A percentile compares a stretch with the other conserved stretches of the same genome.
These are phyloP conservation scores for Steinernema scapterisci DNA, from an alignment of 2,888 invertebrate genomes.

Conservation along the genomic window DNA sequence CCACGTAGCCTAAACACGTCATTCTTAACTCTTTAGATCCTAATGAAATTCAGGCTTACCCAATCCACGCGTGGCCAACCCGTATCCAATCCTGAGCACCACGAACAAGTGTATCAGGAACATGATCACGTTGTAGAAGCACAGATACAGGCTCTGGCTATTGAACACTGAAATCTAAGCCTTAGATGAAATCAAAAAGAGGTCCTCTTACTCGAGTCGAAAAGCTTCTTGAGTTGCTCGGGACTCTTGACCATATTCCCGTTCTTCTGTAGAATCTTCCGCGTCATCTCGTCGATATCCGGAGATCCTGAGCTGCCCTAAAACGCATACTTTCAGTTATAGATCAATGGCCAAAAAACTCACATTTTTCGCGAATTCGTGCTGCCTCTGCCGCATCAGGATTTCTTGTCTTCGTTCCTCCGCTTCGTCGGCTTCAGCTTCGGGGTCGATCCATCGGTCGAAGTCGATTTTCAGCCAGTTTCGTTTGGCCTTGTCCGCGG, in stretches of 20 bases:
- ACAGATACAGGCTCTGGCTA: slow-evolving; percentile 62
- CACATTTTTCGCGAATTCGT: background rate
- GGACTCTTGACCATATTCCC: background rate
- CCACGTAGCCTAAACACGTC: slow-evolving; percentile 40
- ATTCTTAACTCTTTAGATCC: no score
- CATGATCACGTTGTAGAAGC: slow-evolving; percentile 69
- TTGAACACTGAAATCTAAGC: background rate
- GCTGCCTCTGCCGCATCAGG: background rate
- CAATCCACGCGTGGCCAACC: slow-evolving; percentile 33
- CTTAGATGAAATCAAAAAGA: background rate
- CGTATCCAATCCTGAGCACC: slow-evolving; percentile 29
- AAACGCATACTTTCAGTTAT: background rate
- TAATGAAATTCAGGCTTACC: slow-evolving; percentile 21
- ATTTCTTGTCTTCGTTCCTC: no score
- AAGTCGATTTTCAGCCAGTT: slow-evolving; percentile 70
- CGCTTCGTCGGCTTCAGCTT: slow-evolving; percentile 48
- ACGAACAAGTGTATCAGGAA: slow-evolving; percentile 67
- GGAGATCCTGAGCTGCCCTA: background rate
- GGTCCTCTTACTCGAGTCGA: no score
- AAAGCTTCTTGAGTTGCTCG: no score
- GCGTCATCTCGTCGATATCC: slow-evolving; percentile 18
- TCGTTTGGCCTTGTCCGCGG: slow-evolving; percentile 58
- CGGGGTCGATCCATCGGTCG: slow-evolving; percentile 65
- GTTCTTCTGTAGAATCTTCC: slow-evolving; percentile 6
- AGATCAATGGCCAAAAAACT: background rate